A percentile compares a stretch with the other conserved stretches of the same genome.
Conservation (phyloP, 2,113 vertebrate genomes). For the Eidolon helvum region DNA sequence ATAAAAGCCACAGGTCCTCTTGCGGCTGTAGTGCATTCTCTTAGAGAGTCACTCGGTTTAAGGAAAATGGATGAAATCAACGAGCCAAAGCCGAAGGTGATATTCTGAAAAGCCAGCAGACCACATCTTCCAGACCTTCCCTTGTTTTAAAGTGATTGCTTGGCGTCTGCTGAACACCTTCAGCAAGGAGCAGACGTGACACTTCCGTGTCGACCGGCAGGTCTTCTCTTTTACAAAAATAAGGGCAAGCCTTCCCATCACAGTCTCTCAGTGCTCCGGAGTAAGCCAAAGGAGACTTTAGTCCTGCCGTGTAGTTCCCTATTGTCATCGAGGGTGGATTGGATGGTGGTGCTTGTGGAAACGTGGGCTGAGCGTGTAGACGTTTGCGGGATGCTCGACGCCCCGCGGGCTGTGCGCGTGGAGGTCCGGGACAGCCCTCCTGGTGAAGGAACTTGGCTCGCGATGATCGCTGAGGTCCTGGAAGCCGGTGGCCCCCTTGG, state of each 20-base stretch:
- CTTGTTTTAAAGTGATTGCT: background rate
- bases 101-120: background rate
- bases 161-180: background rate
- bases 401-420: rapidly evolving
- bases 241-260: background rate
- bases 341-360: background rate
- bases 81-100: background rate
- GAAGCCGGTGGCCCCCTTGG: rapidly evolving
- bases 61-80: background rate
- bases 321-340: background rate
- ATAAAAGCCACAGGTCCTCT: background rate
- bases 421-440: background rate
- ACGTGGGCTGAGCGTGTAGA: background rate
- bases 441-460: rapidly evolving
- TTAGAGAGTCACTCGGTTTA: background rate
- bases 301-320: too few species aligned
- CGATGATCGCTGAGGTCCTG: background rate
- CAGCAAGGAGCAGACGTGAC: background rate
- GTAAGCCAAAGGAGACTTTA: background rate
- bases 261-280: background rate
- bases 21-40: background rate
- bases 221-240: background rate
- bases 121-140: background rate
- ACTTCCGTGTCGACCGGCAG: background rate
- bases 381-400: background rate